These are phyloP conservation scores for Eidolon dupreanum DNA, from an alignment of 2,797 vertebrate genomes.

Conservation along the genomic window DNA sequence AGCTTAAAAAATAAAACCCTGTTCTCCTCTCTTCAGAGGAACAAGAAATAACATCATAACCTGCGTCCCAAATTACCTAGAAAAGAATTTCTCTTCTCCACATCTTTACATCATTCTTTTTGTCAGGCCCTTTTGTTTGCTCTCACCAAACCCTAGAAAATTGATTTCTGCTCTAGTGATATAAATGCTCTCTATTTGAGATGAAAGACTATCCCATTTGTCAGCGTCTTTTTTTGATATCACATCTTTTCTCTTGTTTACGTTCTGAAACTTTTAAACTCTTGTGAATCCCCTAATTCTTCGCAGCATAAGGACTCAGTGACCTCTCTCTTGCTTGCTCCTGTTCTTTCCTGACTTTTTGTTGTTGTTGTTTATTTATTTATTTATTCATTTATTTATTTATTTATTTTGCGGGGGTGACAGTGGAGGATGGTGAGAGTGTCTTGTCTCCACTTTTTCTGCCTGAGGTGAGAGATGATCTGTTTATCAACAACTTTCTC, in stretches of 20 bases:
- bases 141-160: background rate
- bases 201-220: background rate
- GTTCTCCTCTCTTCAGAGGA: background rate
- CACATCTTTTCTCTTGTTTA: background rate
- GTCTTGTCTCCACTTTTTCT: background rate
- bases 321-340: background rate
- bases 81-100: background rate
- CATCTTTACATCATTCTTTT: background rate
- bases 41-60: background rate
- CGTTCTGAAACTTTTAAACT: background rate
- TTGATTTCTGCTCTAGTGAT: constrained; percentile 15
- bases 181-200: background rate
- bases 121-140: background rate
- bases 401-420: too few species aligned
- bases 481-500: background rate
- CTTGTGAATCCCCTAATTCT: background rate
- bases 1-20: background rate
- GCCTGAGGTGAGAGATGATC: background rate
- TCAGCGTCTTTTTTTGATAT: background rate
- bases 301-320: background rate
- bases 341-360: background rate
- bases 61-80: background rate
- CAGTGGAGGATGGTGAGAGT: background rate
- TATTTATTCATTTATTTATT: too few species aligned
- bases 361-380: too few species aligned